phyloP scores from a whole-genome alignment of 64 coral and sea anemone species.

The Cladopsammia gracilis region DNA sequence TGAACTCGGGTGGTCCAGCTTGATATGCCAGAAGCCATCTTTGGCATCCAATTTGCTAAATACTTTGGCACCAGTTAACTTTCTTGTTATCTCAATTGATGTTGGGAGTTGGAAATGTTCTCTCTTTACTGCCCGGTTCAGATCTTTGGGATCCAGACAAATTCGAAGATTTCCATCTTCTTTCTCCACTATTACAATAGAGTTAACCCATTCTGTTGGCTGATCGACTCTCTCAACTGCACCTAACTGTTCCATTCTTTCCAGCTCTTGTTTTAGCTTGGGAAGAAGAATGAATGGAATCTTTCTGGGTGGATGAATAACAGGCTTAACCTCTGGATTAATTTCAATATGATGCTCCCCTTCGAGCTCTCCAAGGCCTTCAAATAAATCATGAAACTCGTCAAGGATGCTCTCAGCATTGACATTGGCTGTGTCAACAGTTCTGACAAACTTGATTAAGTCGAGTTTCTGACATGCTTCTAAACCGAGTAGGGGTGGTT shows the following conservation, averaged over 20 bases:
- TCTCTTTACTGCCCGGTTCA: conserved; percentile 25
- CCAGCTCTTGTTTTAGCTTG: conserved; percentile 38
- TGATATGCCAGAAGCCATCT: conserved; percentile 6
- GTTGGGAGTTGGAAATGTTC: conserved; percentile 52
- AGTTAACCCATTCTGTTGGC: conserved; percentile 50
- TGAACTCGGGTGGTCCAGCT: conserved; percentile 11
- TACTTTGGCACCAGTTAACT: conserved; percentile 45
- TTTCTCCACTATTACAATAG: conserved; percentile 51
- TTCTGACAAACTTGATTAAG: too few relatives aligned
- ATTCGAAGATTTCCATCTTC: conserved; percentile 13
- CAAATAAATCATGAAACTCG: too few relatives aligned
- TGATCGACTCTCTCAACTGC: conserved; percentile 27
- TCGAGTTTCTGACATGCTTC: too few relatives aligned
- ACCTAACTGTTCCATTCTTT: not conserved
- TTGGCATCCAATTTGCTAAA: conserved; percentile 13
- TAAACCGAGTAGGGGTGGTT: too few relatives aligned
- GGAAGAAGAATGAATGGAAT: not conserved
- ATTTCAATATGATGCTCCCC: too few relatives aligned
- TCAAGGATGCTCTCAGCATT: too few relatives aligned
- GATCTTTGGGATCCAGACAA: conserved; percentile 60
- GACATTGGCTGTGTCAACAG: too few relatives aligned
- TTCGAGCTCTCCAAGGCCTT: too few relatives aligned
- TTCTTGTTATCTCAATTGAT: not conserved
- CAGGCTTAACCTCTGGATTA: not conserved
- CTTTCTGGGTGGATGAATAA: not conserved